These are phyloP conservation scores for Drosophila athabasca DNA, from an alignment of 1,140 invertebrate genomes.

Conservation along the genomic window DNA sequence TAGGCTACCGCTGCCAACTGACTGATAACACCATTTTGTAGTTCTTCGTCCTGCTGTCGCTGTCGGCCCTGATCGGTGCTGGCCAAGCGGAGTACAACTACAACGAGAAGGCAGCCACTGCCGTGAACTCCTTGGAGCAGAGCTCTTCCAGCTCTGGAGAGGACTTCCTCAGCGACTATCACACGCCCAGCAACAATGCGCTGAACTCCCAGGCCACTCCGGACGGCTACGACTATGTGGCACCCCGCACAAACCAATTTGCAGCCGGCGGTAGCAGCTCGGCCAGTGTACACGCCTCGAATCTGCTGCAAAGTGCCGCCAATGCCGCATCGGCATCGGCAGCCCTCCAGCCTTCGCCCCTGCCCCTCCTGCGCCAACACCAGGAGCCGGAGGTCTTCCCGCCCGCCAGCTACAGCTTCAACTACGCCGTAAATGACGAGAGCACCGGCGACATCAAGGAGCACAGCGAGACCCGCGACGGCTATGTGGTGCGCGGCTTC, in stretches of 20 bases:
- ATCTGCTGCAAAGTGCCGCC: slow-evolving; percentile 41
- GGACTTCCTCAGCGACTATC: slow-evolving; percentile 61
- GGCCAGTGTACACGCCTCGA: slow-evolving; percentile 36
- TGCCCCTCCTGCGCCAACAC: slow-evolving; percentile 37
- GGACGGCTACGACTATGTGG: slow-evolving; percentile 58
- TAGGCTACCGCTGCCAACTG: background rate
- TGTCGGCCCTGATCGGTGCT: slow-evolving; percentile 27
- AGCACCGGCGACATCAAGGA: slow-evolving; percentile 69
- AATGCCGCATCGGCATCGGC: slow-evolving; percentile 18
- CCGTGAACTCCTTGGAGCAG: slow-evolving; percentile 45
- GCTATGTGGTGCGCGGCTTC: slow-evolving; percentile 59
- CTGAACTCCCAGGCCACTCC: slow-evolving; percentile 62
- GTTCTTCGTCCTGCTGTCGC: slow-evolving; percentile 42
- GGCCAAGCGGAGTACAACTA: slow-evolving; percentile 55
- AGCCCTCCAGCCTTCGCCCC: slow-evolving; percentile 36
- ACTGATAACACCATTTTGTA: slow-evolving; percentile 23
- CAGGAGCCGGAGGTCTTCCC: slow-evolving; percentile 50
- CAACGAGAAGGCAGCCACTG: slow-evolving; percentile 30
- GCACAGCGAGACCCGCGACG: slow-evolving; percentile 63
- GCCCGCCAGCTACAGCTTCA: slow-evolving; percentile 60
- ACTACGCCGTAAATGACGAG: slow-evolving; percentile 64
- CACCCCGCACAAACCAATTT: slow-evolving; percentile 24
- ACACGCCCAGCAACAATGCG: slow-evolving; percentile 44
- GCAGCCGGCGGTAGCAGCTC: slow-evolving; percentile 25
- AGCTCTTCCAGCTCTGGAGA: slow-evolving; percentile 40